Conservation (phyloP, 2,797 vertebrate species). For the Hyperoplus lanceolatus region DNA sequence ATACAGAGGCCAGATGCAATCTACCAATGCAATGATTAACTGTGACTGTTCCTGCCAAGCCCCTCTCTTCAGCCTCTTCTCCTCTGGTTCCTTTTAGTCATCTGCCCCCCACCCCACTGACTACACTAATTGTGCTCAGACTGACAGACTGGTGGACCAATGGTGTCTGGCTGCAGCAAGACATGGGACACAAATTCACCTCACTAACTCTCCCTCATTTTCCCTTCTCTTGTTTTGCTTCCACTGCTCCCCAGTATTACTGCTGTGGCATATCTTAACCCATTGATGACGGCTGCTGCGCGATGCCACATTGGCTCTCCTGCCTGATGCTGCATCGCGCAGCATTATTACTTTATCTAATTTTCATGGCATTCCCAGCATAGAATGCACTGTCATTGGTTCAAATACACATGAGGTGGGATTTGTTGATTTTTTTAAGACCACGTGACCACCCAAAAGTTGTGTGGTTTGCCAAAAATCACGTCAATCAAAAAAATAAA, state of each 20-base stretch:
- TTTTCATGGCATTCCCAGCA: too few species aligned
- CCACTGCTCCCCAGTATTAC: conserved; percentile 29
- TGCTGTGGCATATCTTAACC: conserved; percentile 61
- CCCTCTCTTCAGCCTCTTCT: conserved; percentile 34
- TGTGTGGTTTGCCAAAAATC: too few species aligned
- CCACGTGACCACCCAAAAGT: too few species aligned
- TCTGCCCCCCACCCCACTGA: conserved; percentile 26
- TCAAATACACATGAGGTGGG: too few species aligned
- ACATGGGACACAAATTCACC: conserved; percentile 42
- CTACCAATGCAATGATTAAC: conserved; percentile 79
- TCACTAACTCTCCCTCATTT: not conserved
- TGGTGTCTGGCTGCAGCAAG: conserved; percentile 60
- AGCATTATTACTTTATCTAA: too few species aligned
- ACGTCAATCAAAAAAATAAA: too few species aligned
- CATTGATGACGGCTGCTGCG: too few species aligned
- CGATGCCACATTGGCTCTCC: too few species aligned
- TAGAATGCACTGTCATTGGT: too few species aligned
- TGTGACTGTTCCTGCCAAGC: conserved; percentile 80
- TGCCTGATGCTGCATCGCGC: too few species aligned
- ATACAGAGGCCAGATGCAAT: conserved; percentile 80
- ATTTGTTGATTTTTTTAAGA: too few species aligned
- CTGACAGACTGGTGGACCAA: conserved; percentile 68
- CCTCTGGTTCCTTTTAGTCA: conserved; percentile 54
- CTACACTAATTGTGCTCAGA: conserved; percentile 66
- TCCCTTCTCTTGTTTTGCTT: conserved; percentile 18